Conservation (phyloP, 1,140 invertebrate species). For the Trichonephila inaurata region DNA sequence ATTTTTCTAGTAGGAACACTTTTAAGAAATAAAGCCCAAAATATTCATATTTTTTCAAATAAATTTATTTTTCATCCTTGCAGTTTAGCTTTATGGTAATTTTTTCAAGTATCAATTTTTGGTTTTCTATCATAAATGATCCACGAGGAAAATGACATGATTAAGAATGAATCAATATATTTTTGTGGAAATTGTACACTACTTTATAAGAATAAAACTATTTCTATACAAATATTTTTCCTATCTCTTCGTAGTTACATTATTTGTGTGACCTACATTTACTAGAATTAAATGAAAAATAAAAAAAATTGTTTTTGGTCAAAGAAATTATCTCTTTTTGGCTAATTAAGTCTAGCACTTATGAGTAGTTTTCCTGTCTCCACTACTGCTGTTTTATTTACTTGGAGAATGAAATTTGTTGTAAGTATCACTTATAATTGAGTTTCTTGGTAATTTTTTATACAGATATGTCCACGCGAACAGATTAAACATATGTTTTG, state of each 20-base stretch:
- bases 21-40: too few relatives aligned
- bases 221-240: background rate
- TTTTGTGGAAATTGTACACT: background rate
- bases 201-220: background rate
- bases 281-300: background rate
- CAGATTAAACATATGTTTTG: slow-evolving; percentile 48
- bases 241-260: background rate
- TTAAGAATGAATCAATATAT: too few relatives aligned
- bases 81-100: too few relatives aligned
- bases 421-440: background rate
- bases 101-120: too few relatives aligned
- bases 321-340: slow-evolving; percentile 34
- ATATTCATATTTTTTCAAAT: too few relatives aligned
- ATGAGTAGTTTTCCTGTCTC: slow-evolving; percentile 58
- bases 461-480: background rate
- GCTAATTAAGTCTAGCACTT: slow-evolving; percentile 40
- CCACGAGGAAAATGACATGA: too few relatives aligned
- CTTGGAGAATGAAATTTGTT: slow-evolving; percentile 3
- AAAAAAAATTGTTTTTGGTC: background rate
- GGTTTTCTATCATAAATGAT: too few relatives aligned
- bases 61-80: too few relatives aligned
- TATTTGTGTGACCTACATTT: slow-evolving; percentile 17
- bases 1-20: too few relatives aligned
- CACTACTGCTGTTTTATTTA: slow-evolving; percentile 41
- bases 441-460: background rate